phyloP scores from a whole-genome alignment of 2,797 vertebrate species.

The Trachops cirrhosus region DNA sequence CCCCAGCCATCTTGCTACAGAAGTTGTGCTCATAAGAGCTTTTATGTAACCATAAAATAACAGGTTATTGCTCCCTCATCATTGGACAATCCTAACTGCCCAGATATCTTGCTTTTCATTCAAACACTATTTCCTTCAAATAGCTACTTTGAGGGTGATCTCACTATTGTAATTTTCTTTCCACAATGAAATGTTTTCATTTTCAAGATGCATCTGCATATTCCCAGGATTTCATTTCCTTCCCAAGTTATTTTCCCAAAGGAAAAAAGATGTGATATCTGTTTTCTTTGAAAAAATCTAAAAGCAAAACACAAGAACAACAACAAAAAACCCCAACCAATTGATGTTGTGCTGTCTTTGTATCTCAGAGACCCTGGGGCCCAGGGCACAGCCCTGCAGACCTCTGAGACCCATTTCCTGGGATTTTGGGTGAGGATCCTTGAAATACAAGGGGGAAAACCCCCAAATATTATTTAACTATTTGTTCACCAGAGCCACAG shows the following conservation, averaged over 20 bases:
- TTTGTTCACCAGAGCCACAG: background rate
- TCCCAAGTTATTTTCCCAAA: background rate
- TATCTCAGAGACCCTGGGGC: background rate
- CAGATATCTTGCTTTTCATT: background rate
- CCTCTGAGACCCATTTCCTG: background rate
- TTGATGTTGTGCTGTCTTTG: background rate
- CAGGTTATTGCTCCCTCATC: background rate
- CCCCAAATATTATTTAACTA: background rate
- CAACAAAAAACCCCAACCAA: background rate
- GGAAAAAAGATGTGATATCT: background rate
- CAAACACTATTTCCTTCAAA: slow-evolving; percentile 33
- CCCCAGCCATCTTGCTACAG: background rate
- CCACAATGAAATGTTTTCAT: slow-evolving; percentile 26
- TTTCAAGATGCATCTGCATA: background rate
- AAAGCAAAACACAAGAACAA: background rate
- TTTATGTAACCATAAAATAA: background rate
- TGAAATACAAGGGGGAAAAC: background rate
- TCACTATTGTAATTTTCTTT: background rate
- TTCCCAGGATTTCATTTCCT: slow-evolving; percentile 32
- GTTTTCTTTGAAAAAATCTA: slow-evolving; percentile 15
- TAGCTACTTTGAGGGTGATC: background rate
- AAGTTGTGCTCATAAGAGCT: background rate
- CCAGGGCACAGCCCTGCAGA: background rate
- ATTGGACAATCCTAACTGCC: background rate
- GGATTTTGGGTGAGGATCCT: background rate